Evolutionary conservation across 1,140 invertebrate species (phyloP), one percentile per base, ranked within the genome.

Genomic region (Dendroctonus ponderosae): DNA sequence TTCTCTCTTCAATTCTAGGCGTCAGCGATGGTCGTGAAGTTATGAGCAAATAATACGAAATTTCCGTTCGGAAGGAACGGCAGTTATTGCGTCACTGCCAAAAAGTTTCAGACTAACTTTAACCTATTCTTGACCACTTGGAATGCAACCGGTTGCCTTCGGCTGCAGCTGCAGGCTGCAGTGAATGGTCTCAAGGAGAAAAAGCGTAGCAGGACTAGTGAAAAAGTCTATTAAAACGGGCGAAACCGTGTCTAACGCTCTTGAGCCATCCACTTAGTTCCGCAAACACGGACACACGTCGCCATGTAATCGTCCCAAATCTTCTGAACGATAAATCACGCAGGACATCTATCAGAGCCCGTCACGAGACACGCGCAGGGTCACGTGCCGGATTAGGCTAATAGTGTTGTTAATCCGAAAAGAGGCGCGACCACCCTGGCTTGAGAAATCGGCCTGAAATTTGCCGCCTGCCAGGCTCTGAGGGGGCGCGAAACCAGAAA

Each of bases 321-420:
- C 40, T 46, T 64, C 60, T 48, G 41, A 6, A 46, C 54, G 66
- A 71, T 71, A 67, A 71, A 71, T 71, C 69, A 68, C 57, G 43
- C 46, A 15, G 58, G 60, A 58, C 66, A 66, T 71, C 69, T 66
- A 70, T 70, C 68, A 59, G 68, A 51, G 38, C 48, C 26, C 53
- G 66, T 68, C 60, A 49, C 59, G 49, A 49, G 53, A 43, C 66
- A 58, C 52, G 60, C 52, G 58, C 57, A 11, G 46, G 49, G 58
- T 51, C 69, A 71, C 69, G 69, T 71, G 69, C 50, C 69, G 62
- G 69, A 71, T 71, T 71, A 71, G 62, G 69, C 62, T 71, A 71
- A 71, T 71, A 71, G 69, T 68, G 66, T 68, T 71, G 69, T 71
- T 71, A 71, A 71, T 68, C 69, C 66, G 66, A 56, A 43, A 67